Evolutionary conservation across 35 echinoderm and acorn worm genomes (phyloP).

Genomic region (Lytechinus variegatus): DNA sequence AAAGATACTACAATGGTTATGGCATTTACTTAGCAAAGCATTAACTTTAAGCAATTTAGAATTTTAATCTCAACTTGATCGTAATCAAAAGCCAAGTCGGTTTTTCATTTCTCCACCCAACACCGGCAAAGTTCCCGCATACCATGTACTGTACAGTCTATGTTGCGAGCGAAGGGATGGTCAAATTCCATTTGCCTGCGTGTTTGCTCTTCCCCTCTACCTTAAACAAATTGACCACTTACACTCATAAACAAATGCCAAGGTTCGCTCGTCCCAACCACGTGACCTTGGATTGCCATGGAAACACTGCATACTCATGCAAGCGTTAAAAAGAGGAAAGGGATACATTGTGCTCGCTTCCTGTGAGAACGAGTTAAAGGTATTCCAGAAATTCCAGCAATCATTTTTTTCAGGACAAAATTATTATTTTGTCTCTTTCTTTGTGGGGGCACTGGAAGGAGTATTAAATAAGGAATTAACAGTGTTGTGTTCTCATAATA

Average conservation of each 20-base stretch:
- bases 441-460: too few species aligned
- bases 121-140: background rate
- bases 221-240: slow-evolving; percentile 46
- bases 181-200: slow-evolving; percentile 16
- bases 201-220: slow-evolving; percentile 29
- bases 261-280: background rate
- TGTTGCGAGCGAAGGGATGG: background rate
- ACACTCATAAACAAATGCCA: slow-evolving; percentile 41
- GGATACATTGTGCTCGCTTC: background rate
- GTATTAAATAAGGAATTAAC: too few species aligned
- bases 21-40: background rate
- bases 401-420: background rate
- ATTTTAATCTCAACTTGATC: background rate
- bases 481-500: too few species aligned
- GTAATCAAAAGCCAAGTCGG: background rate
- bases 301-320: slow-evolving; percentile 19
- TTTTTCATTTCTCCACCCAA: background rate
- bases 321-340: background rate
- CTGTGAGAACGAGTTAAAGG: background rate
- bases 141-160: background rate
- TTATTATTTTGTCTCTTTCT: too few species aligned
- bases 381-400: background rate
- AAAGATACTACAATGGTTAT: background rate
- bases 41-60: background rate
- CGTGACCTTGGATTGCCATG: slow-evolving; percentile 33